These are phyloP conservation scores for Drosophila barbarae DNA, from an alignment of 2,888 invertebrate genomes.

Conservation along the genomic window DNA sequence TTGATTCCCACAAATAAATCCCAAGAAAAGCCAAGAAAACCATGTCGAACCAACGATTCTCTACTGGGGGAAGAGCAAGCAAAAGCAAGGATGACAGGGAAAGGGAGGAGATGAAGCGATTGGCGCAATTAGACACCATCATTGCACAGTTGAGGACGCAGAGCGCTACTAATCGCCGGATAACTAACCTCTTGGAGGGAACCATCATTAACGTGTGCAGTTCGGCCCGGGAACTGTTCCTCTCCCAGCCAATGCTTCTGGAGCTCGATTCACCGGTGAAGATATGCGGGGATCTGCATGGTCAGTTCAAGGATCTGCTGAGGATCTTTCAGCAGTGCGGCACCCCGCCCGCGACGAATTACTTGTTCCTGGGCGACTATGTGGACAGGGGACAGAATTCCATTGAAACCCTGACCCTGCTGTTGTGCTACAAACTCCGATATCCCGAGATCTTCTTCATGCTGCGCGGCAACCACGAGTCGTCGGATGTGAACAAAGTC, in stretches of 20 bases:
- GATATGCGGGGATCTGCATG: conserved; percentile 36
- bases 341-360: conserved; percentile 22
- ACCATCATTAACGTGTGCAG: conserved; percentile 5
- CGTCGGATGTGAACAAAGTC: conserved; percentile 28
- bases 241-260: conserved; percentile 35
- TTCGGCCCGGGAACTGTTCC: conserved; percentile 14
- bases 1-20: no score
- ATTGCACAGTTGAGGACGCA: conserved; percentile 15
- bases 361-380: conserved; percentile 35
- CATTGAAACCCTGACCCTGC: conserved; percentile 22
- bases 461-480: conserved; percentile 39
- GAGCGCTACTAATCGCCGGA: not conserved
- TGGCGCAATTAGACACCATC: conserved; percentile 13
- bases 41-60: conserved; percentile 18
- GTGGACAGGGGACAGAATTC: conserved; percentile 33
- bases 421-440: conserved; percentile 29
- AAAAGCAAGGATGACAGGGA: not conserved
- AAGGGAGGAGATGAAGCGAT: not conserved
- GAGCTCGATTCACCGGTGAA: conserved; percentile 34
- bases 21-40: not conserved
- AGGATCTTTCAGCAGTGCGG: conserved; percentile 32
- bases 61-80: not conserved
- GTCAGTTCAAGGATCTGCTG: conserved; percentile 32
- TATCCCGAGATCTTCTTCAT: conserved; percentile 31
- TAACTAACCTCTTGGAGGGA: not conserved